A percentile compares a stretch with the other conserved stretches of the same genome.
Conservation (phyloP, 2,888 invertebrate genomes). For the Hirtodrosophila histrioides region DNA sequence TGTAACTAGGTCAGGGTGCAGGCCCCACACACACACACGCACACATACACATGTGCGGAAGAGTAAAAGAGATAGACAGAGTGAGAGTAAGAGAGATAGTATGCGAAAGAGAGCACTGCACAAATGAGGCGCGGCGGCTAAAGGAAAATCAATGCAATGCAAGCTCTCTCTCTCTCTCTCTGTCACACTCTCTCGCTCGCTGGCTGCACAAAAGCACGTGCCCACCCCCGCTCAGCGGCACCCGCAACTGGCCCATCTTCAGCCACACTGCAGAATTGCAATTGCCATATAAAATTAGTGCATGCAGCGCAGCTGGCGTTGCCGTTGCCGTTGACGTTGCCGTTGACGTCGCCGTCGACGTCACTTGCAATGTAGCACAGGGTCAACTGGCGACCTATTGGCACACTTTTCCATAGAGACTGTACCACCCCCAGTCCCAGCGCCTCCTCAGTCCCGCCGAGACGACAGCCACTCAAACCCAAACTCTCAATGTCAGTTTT, state of each 20-base stretch:
- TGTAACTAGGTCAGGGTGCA: conserved; percentile 83
- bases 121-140: conserved; percentile 26
- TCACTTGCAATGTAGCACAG: conserved; percentile 79
- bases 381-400: conserved; percentile 83
- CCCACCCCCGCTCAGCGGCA: background rate
- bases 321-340: conserved; percentile 3
- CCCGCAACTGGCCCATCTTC: conserved; percentile 11
- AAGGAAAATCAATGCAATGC: conserved; percentile 42
- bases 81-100: conserved; percentile 23
- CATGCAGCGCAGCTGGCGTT: conserved; percentile 40
- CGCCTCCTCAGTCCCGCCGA: conserved; percentile 8
- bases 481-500: conserved; percentile 75
- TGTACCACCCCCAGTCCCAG: background rate
- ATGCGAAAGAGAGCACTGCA: conserved; percentile 18
- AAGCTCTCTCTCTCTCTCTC: conserved; percentile 2
- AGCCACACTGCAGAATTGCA: conserved; percentile 24
- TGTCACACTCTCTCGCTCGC: background rate
- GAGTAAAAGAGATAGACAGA: conserved; percentile 26
- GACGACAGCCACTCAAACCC: conserved; percentile 43
- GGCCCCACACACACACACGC: conserved; percentile 48
- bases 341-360: conserved; percentile 29
- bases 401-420: conserved; percentile 78
- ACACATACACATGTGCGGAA: conserved; percentile 29
- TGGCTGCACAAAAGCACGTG: conserved; percentile 9
- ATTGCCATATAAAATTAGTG: conserved; percentile 65